A percentile compares a stretch with the other conserved stretches of the same genome.
Conservation (phyloP, 1,140 invertebrate species). For the Macrotrachela quadricornifera region DNA sequence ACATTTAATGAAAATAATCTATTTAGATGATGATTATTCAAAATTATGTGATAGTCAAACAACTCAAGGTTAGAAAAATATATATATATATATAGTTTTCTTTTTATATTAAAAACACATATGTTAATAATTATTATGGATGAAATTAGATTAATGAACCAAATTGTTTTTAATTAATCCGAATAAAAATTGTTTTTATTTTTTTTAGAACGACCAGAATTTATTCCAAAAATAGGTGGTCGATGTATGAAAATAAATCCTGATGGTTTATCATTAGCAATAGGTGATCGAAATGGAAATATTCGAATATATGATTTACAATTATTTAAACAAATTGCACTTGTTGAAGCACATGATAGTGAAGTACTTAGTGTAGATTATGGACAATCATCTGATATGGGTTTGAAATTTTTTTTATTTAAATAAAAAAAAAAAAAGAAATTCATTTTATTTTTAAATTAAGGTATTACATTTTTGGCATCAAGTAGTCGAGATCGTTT, state of each 20-base stretch:
- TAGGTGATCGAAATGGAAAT: conserved; percentile 62
- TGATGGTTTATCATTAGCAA: conserved; percentile 66
- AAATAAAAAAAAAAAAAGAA: no score
- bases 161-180: no score
- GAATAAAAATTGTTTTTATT: not conserved
- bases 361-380: conserved; percentile 91
- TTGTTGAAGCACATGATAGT: conserved; percentile 83
- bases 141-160: no score
- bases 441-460: no score
- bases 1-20: conserved; percentile 70
- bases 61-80: not conserved
- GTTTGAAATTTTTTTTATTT: not conserved
- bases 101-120: no score
- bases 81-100: no score
- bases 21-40: conserved; percentile 60
- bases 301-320: conserved; percentile 54
- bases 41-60: conserved; percentile 61
- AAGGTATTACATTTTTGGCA: conserved; percentile 36
- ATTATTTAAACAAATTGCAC: conserved; percentile 42
- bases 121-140: no score
- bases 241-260: conserved; percentile 65
- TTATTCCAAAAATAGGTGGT: conserved; percentile 55
- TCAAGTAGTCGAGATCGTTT: conserved; percentile 77
- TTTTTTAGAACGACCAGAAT: not conserved
- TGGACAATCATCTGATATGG: conserved; percentile 26